Base-by-base conservation (phyloP, 2,113 vertebrate genomes). In the Bujurquina vittata region DNA sequence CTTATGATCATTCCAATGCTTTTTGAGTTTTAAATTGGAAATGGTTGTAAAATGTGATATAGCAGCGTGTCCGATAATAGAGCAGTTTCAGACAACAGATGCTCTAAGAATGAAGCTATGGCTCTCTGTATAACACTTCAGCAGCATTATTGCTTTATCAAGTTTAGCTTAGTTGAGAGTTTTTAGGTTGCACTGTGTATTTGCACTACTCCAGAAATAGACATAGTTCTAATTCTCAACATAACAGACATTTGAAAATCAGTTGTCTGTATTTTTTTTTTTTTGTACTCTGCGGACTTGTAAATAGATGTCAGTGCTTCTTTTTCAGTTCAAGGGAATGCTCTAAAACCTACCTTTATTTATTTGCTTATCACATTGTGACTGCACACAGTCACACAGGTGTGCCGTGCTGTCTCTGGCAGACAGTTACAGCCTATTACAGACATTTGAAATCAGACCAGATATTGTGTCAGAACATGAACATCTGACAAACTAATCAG, bases 71-170 rank as follows among this genome's bases (percentile, higher is more conserved):
- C 31, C 5, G 31, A 31, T 22, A 37, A 63, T 43, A 75, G 56
- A 57, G n/a, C 29, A 75, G 59, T 59, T 55, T 14, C 57, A 59
- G 69, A 54, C 59, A 76, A 43, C 77, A 79, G 67, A 57, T 37
- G 76, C 65, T 74, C 76, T 18, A 67, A 49, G 43, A 69, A 84
- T 84, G 67, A 3, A 62, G 49, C 54, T 67, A 65, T 58, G 67
- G 61, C 58, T 80, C 69, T 80, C 35, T 63, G 37, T 46, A 54
- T 35, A 74, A 55, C 72, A 35, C 35, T 31, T 79, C 46, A 33
- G 9, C 18, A 5, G 35, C 20, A 11, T 40, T 37, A 69, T 23
- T 54, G 23, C 40, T 52, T 46, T 46, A 61, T 46, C 46, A 46
- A 7, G 33, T 23, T 61, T 40, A 49, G 46, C 1, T 20, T 52